Evolutionary conservation across 2,888 invertebrate species (phyloP), one percentile per base, ranked within the genome.

Genomic region (Tachina fera): DNA sequence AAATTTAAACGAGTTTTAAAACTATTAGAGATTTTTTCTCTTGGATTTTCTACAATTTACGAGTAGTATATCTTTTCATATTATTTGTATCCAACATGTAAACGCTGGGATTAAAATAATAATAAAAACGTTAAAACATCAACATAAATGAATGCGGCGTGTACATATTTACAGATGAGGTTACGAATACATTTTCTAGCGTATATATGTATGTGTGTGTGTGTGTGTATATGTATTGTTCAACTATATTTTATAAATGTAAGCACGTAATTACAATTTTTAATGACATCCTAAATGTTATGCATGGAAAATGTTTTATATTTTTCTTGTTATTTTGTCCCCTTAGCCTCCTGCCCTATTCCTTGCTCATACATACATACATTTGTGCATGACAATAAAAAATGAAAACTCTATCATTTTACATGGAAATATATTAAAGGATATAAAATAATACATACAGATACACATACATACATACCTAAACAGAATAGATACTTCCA

Each of bases 281-380:
- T 86, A 86, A 86, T 86, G 86, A 86, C 86, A 86, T 86, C 86
- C 86, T 86, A 86, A 86, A 86, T 86, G 83, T 83, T 86, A 82
- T 86, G 83, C 86, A 86, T 86, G 86, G 79, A 86, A 86, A 86
- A 83, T 83, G 79, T 72, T 86, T 78, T 83, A 83, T 78, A 67
- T 77, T 79, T 71, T 86, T 83, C 79, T 79, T 75, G 65, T 83
- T 71, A 71, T 67, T 80, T 72, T 39, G 31, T 31, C 31, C 31
- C 0, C 31, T n/a, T n/a, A n/a, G n/a, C 31, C 31, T 0, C 0
- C 31, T 70, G 5, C 39, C 41, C 67, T 80, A 56, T 79, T 72
- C 39, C 67, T 74, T 67, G 79, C 53, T 63, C 31, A 6, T 31
- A 31, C 31, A 31, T 31, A 31, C 31, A 31, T 6, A 31, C 31